Conservation (phyloP, 1,140 invertebrate genomes). For the Anadara kagoshimensis region DNA sequence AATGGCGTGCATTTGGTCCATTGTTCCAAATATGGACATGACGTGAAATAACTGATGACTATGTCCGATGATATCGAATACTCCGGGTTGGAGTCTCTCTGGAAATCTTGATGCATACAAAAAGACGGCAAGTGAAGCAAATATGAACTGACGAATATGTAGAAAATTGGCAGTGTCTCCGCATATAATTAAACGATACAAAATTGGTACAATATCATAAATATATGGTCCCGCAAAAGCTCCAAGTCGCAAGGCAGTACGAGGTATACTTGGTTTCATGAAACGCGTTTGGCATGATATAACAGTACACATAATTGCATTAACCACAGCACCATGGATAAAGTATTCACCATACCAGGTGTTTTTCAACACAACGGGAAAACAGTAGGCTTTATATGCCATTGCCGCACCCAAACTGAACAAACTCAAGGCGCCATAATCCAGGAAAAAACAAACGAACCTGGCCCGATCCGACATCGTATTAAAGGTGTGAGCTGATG, state of each 20-base stretch:
- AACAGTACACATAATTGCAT: constrained; percentile 66
- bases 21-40: constrained; percentile 68
- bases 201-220: constrained; percentile 72
- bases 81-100: constrained; percentile 74
- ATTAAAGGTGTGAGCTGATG: constrained; percentile 76
- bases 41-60: constrained; percentile 76
- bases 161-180: constrained; percentile 44
- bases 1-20: constrained; percentile 72
- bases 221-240: constrained; percentile 74
- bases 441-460: constrained; percentile 76
- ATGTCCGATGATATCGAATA: constrained; percentile 76
- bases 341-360: constrained; percentile 65
- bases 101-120: constrained; percentile 75
- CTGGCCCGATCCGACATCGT: constrained; percentile 73
- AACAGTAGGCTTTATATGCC: constrained; percentile 73
- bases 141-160: constrained; percentile 71
- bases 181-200: constrained; percentile 62
- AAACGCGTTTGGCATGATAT: constrained; percentile 74
- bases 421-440: constrained; percentile 75
- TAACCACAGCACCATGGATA: constrained; percentile 65
- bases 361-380: constrained; percentile 66
- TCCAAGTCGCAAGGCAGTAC: constrained; percentile 68
- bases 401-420: constrained; percentile 73
- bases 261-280: constrained; percentile 57
- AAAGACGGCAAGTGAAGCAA: constrained; percentile 69